These are phyloP conservation scores for Lithophane leautieri DNA, from an alignment of 2,888 invertebrate genomes.

Conservation along the genomic window DNA sequence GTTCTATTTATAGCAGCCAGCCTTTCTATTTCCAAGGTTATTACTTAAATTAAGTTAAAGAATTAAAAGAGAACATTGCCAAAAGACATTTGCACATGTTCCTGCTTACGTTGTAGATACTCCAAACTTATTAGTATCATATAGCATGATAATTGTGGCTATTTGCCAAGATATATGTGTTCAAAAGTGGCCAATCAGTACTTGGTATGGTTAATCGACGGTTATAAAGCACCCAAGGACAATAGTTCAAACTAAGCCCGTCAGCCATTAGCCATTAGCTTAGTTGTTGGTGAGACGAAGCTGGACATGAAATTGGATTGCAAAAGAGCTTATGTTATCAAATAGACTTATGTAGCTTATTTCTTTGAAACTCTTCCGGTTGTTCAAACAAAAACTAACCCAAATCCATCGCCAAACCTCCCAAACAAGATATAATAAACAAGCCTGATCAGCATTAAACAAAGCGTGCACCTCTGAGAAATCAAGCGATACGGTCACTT, in stretches of 20 bases:
- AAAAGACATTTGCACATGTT: too few species aligned
- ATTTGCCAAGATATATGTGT: too few species aligned
- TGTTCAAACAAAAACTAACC: neutral
- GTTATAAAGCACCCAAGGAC: too few species aligned
- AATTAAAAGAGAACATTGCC: neutral
- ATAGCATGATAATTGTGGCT: too few species aligned
- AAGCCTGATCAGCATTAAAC: constrained; percentile 49
- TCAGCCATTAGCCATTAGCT: too few species aligned
- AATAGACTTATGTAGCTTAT: neutral
- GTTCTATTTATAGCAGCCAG: neutral
- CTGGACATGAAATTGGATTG: neutral
- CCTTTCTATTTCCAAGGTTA: neutral
- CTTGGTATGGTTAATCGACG: too few species aligned
- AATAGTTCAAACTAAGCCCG: too few species aligned
- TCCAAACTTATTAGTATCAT: too few species aligned
- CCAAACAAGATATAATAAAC: constrained; percentile 45
- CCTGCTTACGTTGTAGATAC: too few species aligned
- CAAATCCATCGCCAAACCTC: neutral
- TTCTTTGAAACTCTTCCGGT: neutral
- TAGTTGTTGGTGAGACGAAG: neutral
- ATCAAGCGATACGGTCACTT: constrained; percentile 64
- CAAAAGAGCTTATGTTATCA: too few species aligned
- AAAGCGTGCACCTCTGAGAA: constrained; percentile 66
- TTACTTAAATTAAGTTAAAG: too few species aligned
- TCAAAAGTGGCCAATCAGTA: too few species aligned